Evolutionary conservation across 2,797 vertebrate genomes (phyloP), one percentile per base, ranked within the genome.

Genomic region (Meriones psammophilus): DNA sequence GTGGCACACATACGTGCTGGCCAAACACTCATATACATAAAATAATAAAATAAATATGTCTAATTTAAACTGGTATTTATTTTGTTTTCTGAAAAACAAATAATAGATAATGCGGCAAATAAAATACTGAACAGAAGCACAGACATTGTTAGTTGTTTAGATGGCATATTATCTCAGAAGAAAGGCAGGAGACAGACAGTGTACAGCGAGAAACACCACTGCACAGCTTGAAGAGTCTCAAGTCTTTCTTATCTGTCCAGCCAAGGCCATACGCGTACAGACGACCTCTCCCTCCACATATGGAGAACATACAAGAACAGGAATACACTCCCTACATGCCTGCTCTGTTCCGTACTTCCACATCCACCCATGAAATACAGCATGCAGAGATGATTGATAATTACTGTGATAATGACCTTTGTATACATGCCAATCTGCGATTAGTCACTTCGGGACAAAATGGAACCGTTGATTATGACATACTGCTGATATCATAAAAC

Each of bases 401-500:
- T 78, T 62, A 9, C 64, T 94, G 26, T 58, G n/a, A 71, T 77
- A 60, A 93, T 96, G 93, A 96, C 78, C 91, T 96, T 89, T 91
- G 84, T 42, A 42, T 42, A 42, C 6, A 42, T 6, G 42, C 42
- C 94, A 97, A 94, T 94, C 96, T 89, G 42, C 88, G 94, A 89
- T 96, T 95, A 96, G 73, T 68, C 88, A 56, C 95, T 93, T 92
- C 66, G 62, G 74, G 89, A 26, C 22, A 88, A 96, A 97, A 94
- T n/a, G 36, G 78, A 94, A 94, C 50, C 26, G 69, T 92, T 42
- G 50, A 81, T 39, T 77, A 13, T 30, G 26, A 46, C 39, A 58
- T 58, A 91, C 68, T 58, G 28, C 50, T 71, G 69, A 33, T 58
- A 17, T 15, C 88, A 58, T 80, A 1, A 88, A 92, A 85, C 15